Evolutionary conservation across 1,140 invertebrate genomes (phyloP).

Genomic region (Drosophila obscura): DNA sequence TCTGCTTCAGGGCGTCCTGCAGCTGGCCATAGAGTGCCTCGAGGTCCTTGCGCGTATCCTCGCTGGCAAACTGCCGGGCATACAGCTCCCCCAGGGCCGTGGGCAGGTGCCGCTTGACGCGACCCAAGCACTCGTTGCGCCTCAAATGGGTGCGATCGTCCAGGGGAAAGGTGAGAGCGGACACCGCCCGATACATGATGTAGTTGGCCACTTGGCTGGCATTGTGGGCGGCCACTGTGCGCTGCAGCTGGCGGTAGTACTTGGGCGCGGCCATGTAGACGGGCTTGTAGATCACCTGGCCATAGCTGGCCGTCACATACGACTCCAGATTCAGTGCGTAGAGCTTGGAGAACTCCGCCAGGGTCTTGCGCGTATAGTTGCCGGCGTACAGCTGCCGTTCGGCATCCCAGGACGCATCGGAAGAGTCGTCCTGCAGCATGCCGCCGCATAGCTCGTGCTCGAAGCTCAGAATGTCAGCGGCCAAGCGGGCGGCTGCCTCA

Average conservation of each 20-base stretch:
- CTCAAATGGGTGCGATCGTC: slow-evolving; percentile 42
- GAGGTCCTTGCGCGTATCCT: slow-evolving; percentile 29
- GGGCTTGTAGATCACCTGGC: slow-evolving; percentile 45
- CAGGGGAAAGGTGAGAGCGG: slow-evolving; percentile 58
- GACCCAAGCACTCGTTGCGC: slow-evolving; percentile 47
- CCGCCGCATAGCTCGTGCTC: slow-evolving; percentile 68
- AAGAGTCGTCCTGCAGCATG: slow-evolving; percentile 31
- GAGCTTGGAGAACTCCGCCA: slow-evolving; percentile 40
- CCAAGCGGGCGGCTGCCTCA: slow-evolving; percentile 54
- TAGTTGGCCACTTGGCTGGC: slow-evolving; percentile 69
- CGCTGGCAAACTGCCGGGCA: slow-evolving; percentile 43
- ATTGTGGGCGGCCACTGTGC: slow-evolving; percentile 56
- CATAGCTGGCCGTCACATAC: slow-evolving; percentile 54
- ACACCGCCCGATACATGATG: slow-evolving; percentile 72
- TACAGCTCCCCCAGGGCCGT: slow-evolving; percentile 69
- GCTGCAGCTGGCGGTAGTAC: slow-evolving; percentile 65
- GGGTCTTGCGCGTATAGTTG: slow-evolving; percentile 58
- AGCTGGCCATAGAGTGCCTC: slow-evolving; percentile 39
- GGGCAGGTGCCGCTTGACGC: slow-evolving; percentile 52
- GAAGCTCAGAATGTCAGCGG: slow-evolving; percentile 65
- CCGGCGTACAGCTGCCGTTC: slow-evolving; percentile 43
- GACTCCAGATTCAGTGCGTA: slow-evolving; percentile 55
- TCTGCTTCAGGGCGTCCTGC: slow-evolving; percentile 54
- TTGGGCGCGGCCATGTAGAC: slow-evolving; percentile 69
- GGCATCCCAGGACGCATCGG: slow-evolving; percentile 40